Percentiles rank a stretch among this genome's conserved stretches.
These are phyloP conservation scores for Drosophila fungiperda DNA, from an alignment of 2,888 invertebrate genomes.

Conservation along the genomic window DNA sequence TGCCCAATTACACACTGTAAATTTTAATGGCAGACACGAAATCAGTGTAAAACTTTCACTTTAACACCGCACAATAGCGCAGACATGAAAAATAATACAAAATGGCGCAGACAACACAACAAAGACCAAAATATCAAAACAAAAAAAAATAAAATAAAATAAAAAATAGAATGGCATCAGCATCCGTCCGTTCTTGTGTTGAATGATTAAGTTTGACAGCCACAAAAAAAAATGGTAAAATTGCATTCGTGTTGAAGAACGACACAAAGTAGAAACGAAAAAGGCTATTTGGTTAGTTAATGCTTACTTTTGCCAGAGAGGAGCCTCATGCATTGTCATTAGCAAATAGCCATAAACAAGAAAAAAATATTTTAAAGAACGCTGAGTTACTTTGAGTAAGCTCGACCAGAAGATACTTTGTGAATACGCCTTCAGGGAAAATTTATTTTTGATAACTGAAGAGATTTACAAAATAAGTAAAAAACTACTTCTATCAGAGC, in stretches of 20 bases:
- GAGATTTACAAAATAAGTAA: background rate
- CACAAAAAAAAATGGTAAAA: constrained; percentile 18
- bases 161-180: constrained; percentile 23
- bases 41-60: constrained; percentile 68
- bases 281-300: constrained; percentile 17
- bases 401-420: constrained; percentile 1
- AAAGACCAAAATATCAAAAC: constrained; percentile 11
- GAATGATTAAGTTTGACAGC: constrained; percentile 42
- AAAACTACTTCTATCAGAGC: background rate
- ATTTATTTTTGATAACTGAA: background rate
- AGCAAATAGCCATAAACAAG: constrained; percentile 51
- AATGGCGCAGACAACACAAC: constrained; percentile 53
- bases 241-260: constrained; percentile 8
- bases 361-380: constrained; percentile 23
- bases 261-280: constrained; percentile 10
- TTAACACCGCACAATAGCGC: constrained; percentile 50
- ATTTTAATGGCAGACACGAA: constrained; percentile 31
- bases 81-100: constrained; percentile 49
- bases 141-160: constrained; percentile 5
- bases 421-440: background rate
- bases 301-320: constrained; percentile 15
- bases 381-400: background rate
- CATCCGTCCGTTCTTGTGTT: constrained; percentile 67
- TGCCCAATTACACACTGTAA: constrained; percentile 58
- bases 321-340: constrained; percentile 45